A percentile compares a stretch with the other conserved stretches of the same genome.
Conservation (phyloP, 2,888 invertebrate genomes). For the Himalopsyche japonica region DNA sequence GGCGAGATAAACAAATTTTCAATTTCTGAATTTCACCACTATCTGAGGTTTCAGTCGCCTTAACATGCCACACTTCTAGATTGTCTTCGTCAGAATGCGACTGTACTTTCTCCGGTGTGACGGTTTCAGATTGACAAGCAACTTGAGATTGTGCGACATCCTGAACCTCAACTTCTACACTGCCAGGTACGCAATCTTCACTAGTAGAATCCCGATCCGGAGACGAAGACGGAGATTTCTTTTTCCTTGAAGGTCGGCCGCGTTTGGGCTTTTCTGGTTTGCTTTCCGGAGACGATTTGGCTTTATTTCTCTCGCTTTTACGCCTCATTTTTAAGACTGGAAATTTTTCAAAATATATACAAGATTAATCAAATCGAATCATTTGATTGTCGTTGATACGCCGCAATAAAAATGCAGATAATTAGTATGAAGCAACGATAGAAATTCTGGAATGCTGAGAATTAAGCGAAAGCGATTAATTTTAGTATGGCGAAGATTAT, state of each 20-base stretch:
- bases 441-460: background rate
- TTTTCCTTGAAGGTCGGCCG: constrained; percentile 58
- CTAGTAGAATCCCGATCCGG: constrained; percentile 57
- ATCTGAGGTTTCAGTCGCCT: constrained; percentile 55
- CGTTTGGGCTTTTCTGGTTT: constrained; percentile 61
- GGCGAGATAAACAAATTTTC: constrained; percentile 66
- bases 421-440: background rate
- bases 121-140: background rate
- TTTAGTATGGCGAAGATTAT: background rate
- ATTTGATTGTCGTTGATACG: background rate
- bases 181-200: constrained; percentile 48
- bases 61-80: constrained; percentile 61
- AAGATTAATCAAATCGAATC: background rate
- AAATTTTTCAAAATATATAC: background rate
- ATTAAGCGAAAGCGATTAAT: background rate
- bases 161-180: constrained; percentile 19
- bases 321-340: constrained; percentile 65
- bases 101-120: background rate
- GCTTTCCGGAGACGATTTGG: constrained; percentile 69
- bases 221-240: constrained; percentile 60
- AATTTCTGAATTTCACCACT: constrained; percentile 66
- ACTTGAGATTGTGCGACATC: background rate
- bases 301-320: constrained; percentile 71
- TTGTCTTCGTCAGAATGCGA: constrained; percentile 43
- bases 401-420: background rate